Conservation (phyloP, 2,113 vertebrate genomes). For the Mus pahari region DNA sequence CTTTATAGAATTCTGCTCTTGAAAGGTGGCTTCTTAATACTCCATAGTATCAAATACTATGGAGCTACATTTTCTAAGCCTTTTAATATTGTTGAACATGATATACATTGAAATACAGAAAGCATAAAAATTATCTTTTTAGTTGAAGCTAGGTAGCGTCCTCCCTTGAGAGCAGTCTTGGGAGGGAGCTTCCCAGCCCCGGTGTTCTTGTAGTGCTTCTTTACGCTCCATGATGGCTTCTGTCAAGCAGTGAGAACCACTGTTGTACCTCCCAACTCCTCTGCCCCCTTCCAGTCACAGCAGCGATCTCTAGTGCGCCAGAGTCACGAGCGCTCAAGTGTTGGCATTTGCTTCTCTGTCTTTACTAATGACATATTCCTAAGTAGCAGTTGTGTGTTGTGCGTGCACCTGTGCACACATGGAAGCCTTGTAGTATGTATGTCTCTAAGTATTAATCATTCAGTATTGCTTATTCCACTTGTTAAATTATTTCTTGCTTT, state of each 20-base stretch:
- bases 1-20: background rate
- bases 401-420: conserved; percentile 2
- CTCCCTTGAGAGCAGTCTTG: background rate
- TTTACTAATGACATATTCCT: background rate
- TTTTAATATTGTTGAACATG: background rate
- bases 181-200: background rate
- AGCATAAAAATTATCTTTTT: background rate
- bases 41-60: background rate
- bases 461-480: background rate
- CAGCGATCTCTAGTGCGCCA: background rate
- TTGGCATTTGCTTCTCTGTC: conserved; percentile 29
- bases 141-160: background rate
- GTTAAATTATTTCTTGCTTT: background rate
- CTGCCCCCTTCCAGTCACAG: background rate
- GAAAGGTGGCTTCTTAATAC: background rate
- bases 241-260: background rate
- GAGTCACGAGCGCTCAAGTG: background rate
- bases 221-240: no score
- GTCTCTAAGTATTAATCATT: background rate
- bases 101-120: background rate
- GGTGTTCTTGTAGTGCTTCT: no score
- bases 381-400: background rate
- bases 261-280: background rate
- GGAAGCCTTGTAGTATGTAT: background rate
- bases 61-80: background rate